Evolutionary conservation across 2,888 invertebrate genomes (phyloP), one percentile per base, ranked within the genome.

Genomic region (Tinea semifulvella): DNA sequence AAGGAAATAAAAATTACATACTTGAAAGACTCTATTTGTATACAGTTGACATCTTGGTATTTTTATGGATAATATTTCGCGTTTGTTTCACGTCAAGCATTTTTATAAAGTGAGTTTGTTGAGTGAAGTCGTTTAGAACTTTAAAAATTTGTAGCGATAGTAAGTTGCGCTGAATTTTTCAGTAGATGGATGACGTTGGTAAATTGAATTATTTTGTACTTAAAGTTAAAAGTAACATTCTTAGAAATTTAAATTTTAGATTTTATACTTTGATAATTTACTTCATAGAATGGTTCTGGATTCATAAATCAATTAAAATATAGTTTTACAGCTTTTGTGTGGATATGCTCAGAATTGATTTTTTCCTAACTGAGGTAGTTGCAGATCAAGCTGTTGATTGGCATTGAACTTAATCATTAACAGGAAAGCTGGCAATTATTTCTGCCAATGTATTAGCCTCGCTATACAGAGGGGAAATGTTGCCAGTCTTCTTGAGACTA

Each of bases 41-140:
- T 72, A 71, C 62, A 61, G 67, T 72, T 73, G 74, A 74, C 71
- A 66, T 76, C 63, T 71, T 62, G 68, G 65, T 64, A 74, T 75
- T 74, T 72, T 69, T 68, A 72, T 77, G 69, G 66, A 36, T 36
- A 36, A 36, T 36, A 36, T 18, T 36, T 18, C 36, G 36, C 36
- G 16, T 18, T 36, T 36, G 36, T 36, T 36, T 36, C 36, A 6
- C 36, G 36, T 36, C 36, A 36, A 18, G 36, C 36, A 36, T 36
- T 36, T 35, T 36, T 36, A 18, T 36, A 36, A 36, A 36, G 16
- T 36, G 36, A 18, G 16, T 36, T 36, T 36, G 36, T 36, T 36
- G 36, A 36, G 36, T 36, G 31, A 31, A 31, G 11, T 13, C 31
- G 31, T 14, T 31, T 31, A 31, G 13, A 31, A 31, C 31, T 36